Percentiles rank a stretch among this genome's conserved stretches.
Evolutionary conservation across 2,113 vertebrate species (phyloP).

Genomic region (Upupa epops): DNA sequence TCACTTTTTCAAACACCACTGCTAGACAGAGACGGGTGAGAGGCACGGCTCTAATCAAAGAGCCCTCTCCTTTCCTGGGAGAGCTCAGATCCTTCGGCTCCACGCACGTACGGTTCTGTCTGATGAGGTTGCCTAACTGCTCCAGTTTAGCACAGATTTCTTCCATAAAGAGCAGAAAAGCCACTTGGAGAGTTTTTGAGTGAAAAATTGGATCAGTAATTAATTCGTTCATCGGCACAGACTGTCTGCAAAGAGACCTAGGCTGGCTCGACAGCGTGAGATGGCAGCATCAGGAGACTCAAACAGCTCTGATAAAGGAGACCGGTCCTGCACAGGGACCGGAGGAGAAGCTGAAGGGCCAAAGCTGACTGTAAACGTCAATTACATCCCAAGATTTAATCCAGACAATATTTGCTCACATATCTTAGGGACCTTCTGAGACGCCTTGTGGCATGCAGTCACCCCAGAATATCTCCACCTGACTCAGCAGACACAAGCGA

Average conservation of each 20-base stretch:
- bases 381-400: neutral
- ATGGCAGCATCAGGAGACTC: neutral
- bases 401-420: neutral
- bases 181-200: neutral
- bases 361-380: neutral
- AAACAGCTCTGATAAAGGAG: neutral
- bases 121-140: neutral
- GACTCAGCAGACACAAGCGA: too few species aligned
- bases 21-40: neutral
- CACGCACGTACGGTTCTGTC: neutral
- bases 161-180: neutral
- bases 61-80: neutral
- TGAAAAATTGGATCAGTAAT: constrained; percentile 13
- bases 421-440: neutral
- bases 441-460: neutral
- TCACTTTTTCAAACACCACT: neutral
- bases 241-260: neutral
- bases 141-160: neutral
- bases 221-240: neutral
- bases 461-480: neutral
- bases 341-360: neutral
- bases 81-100: neutral
- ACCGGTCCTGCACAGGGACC: neutral
- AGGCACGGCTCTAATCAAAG: neutral
- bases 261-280: neutral